Evolutionary conservation across 2,888 invertebrate species (phyloP).

Genomic region (Tholera decimalis): DNA sequence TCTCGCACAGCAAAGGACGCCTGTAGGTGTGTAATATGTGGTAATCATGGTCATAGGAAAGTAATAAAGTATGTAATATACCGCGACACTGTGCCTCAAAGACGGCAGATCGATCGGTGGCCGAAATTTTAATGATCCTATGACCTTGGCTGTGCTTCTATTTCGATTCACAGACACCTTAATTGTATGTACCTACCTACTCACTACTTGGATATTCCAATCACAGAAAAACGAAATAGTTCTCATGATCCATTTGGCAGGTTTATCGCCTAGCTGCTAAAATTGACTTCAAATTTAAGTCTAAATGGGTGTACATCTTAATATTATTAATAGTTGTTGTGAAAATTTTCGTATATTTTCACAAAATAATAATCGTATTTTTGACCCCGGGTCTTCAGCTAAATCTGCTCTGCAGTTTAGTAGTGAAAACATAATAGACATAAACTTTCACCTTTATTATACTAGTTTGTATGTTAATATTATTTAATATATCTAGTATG

Average conservation of each 20-base stretch:
- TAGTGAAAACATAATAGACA: no score
- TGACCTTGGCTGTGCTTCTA: slow-evolving; percentile 35
- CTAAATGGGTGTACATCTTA: slow-evolving; percentile 1
- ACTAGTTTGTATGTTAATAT: no score
- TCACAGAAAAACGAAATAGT: slow-evolving; percentile 18
- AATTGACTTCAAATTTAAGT: background rate
- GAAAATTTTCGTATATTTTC: no score
- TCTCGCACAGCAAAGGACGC: slow-evolving; percentile 37
- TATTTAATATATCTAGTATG: no score
- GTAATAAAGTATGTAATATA: slow-evolving; percentile 49
- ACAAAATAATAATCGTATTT: no score
- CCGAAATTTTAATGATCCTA: slow-evolving; percentile 56
- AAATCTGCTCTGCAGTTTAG: no score
- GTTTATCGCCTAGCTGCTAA: background rate
- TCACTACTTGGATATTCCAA: slow-evolving; percentile 31
- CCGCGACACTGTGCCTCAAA: slow-evolving; percentile 22
- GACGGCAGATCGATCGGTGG: slow-evolving; percentile 51
- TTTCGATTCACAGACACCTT: slow-evolving; percentile 34
- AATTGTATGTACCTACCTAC: slow-evolving; percentile 12
- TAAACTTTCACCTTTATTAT: no score
- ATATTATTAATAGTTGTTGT: no score
- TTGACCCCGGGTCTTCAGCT: no score
- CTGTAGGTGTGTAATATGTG: slow-evolving; percentile 49
- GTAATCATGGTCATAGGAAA: slow-evolving; percentile 54
- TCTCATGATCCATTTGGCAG: background rate